phyloP scores from a whole-genome alignment of 2,888 invertebrate species.

The Mimas tiliae region DNA sequence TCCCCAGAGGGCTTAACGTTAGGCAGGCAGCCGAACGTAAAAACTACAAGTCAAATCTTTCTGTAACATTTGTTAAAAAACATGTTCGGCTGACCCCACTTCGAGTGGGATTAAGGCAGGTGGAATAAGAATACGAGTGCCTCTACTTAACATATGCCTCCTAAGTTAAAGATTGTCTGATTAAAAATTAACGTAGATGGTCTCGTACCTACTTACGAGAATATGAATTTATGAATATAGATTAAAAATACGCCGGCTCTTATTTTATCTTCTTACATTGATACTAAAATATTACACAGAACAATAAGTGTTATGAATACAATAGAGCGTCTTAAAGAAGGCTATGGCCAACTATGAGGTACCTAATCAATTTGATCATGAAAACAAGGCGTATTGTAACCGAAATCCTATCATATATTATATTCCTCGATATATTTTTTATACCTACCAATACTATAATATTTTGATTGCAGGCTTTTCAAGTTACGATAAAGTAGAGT shows the following conservation, averaged over 20 bases:
- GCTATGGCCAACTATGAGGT: slow-evolving; percentile 36
- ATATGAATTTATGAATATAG: background rate
- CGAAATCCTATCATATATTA: background rate
- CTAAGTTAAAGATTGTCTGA: background rate
- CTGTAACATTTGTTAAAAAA: too few relatives aligned
- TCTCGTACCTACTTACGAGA: background rate
- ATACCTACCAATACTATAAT: background rate
- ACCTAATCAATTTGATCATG: slow-evolving; percentile 20
- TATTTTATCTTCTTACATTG: background rate
- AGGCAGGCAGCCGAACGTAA: too few relatives aligned
- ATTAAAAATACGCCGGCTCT: background rate
- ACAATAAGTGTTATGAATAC: slow-evolving; percentile 46
- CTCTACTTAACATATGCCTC: too few relatives aligned
- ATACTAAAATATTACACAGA: slow-evolving; percentile 27
- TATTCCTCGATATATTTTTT: background rate
- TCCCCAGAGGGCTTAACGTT: too few relatives aligned
- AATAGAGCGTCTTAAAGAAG: slow-evolving; percentile 36
- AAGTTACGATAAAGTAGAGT: background rate
- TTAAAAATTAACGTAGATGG: background rate
- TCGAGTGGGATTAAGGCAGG: too few relatives aligned
- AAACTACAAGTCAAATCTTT: too few relatives aligned
- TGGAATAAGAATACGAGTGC: too few relatives aligned
- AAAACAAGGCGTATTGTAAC: background rate
- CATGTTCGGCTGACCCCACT: too few relatives aligned
- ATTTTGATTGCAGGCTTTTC: background rate